Evolutionary conservation across 2,888 invertebrate genomes (phyloP), one percentile per base, ranked within the genome.

Genomic region (Atherix ibis): DNA sequence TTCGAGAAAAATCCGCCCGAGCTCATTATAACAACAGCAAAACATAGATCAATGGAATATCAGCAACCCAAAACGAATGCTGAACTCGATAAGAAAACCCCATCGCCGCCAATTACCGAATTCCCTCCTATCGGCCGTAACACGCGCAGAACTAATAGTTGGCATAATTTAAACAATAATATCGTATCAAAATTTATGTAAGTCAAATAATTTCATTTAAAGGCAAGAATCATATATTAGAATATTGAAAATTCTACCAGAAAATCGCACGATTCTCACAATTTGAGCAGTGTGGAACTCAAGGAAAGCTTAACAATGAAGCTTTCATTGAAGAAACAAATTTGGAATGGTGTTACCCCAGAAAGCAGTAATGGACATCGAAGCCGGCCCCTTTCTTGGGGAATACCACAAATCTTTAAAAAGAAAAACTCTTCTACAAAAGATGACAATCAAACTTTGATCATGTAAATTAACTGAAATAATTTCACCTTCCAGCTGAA

Each of bases 291-390:
- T 19, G 17, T 36, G 6, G 36, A 36, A 27, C 27, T 31, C 4
- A 31, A 45, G 31, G 65, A 57, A 12, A 56, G 52, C 16, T 38
- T 57, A 13, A 75, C 78, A 56, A 68, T 77, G 5, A 78, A 76
- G 52, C 54, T 82, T 5, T 67, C 76, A 1, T 51, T 82, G 18
- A 76, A 74, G 49, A 76, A 73, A 52, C 76, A 76, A 57, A 66
- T 82, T 30, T 83, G 83, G 83, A 75, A 73, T 3, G 80, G 80
- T 4, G 44, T 58, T 38, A 45, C 66, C 62, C 42, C 68, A 64
- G 47, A 59, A 47, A 10, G 54, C 3, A 37, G 31, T 4, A 37
- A 31, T 5, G 27, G 32, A 16, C 41, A 41, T 10, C 38, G 37
- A 18, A 40, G 32, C 17, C 48, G 58, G 31, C 76, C 79, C 1